Percentiles rank a stretch among this genome's conserved stretches.
These are phyloP conservation scores for Lepus oiostolus DNA, from an alignment of 2,797 vertebrate species.

Conservation along the genomic window DNA sequence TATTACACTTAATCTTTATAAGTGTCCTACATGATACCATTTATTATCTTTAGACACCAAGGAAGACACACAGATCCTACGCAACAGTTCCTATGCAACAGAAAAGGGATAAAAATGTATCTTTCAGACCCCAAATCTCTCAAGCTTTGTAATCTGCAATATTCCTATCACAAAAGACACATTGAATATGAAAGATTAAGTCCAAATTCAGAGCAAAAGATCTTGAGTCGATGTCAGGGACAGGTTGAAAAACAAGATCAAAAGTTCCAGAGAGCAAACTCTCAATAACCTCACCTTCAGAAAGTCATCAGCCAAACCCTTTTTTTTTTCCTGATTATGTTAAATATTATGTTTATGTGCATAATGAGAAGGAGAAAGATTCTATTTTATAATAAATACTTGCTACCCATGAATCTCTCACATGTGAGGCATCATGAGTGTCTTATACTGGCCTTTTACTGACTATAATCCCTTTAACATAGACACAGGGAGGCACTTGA, in stretches of 20 bases:
- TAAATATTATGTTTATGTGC: background rate
- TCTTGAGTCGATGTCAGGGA: background rate
- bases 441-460: background rate
- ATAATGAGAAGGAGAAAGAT: background rate
- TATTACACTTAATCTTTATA: background rate
- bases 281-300: background rate
- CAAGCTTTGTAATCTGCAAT: background rate
- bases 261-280: background rate
- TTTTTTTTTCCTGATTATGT: background rate
- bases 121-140: background rate
- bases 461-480: background rate
- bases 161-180: background rate
- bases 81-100: background rate
- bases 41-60: slow-evolving; percentile 6
- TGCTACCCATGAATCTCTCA: background rate
- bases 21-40: background rate
- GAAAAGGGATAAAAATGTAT: background rate
- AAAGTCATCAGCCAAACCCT: background rate
- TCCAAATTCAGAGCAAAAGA: slow-evolving; percentile 3
- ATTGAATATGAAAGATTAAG: background rate
- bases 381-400: background rate
- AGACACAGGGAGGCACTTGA: background rate
- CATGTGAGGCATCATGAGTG: background rate
- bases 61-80: background rate
- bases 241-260: background rate